Base-by-base conservation (phyloP, 1,140 invertebrate species). In the Agrypnia vestita region DNA sequence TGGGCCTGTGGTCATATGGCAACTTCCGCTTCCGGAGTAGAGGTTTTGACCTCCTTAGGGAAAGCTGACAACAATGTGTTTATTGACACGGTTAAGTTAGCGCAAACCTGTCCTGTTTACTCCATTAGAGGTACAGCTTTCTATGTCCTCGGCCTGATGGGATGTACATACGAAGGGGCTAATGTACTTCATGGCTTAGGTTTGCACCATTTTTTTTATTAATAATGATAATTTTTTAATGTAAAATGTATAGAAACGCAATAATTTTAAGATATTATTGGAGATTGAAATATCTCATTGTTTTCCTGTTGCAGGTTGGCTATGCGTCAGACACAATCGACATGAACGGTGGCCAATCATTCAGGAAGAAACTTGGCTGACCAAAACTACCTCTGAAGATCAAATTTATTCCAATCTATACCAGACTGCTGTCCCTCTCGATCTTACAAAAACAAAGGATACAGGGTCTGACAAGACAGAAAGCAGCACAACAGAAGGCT, bases 1-100 rank as follows among this genome's bases (percentile, higher is more conserved):
- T 99, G 97, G 97, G 94, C 94, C 9, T 87, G 97, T 35, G 96
- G 96, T 12, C 96, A 97, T 85, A 91, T 95, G 17, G 95, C 95
- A 3, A 94, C 93, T 0, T 95, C 95, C 17, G 86, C 89, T 0
- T 90, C 91, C 64, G 97, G 97, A 0, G 89, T 96, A 12, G 90
- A 93, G 46, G 92, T 94, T 80, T 87, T 98, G 13, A 91, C 88
- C 95, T 92, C 93, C 13, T 85, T 96, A 35, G 94, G 94, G 11
- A 94, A 97, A 85, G 89, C 94, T 25, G 94, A 93, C 10, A 93
- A 92, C 0, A 94, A 95, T 21, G 90, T 92, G 47, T 96, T 96
- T 12, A 90, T 96, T 10, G 91, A 93, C 44, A 93, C 95, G 79
- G 89, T 98, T 25, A 90, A 92, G 21, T 88, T 98, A 67, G 96